A percentile compares a stretch with the other conserved stretches of the same genome.
Conservation (phyloP, 2,888 invertebrate species). For the Mamestra brassicae region DNA sequence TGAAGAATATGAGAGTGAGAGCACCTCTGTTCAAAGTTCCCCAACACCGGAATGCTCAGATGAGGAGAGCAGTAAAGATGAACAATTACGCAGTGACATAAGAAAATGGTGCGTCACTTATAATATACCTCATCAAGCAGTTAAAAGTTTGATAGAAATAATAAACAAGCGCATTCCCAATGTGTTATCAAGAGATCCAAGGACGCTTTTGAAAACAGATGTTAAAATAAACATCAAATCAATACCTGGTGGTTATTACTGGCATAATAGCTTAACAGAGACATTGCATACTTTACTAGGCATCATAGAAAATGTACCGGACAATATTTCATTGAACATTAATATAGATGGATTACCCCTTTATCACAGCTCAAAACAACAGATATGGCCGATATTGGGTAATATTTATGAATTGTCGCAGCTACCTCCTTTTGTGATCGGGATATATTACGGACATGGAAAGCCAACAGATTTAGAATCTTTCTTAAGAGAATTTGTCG, state of each 20-base stretch:
- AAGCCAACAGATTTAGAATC: neutral
- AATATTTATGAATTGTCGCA: neutral
- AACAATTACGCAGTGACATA: conserved; percentile 8
- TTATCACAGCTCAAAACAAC: neutral
- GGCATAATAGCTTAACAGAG: neutral
- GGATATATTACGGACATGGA: too few relatives aligned
- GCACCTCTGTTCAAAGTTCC: conserved; percentile 2
- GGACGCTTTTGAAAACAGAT: conserved; percentile 4
- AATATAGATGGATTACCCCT: neutral
- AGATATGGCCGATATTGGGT: neutral
- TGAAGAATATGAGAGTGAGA: neutral
- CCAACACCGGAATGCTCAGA: conserved; percentile 6
- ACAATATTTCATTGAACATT: neutral
- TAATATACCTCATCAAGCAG: conserved; percentile 3
- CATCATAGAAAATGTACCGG: too few relatives aligned
- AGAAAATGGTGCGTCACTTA: conserved; percentile 6
- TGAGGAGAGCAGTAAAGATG: conserved; percentile 10
- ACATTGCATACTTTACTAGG: too few relatives aligned
- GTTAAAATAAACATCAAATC: conserved; percentile 3
- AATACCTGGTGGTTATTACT: conserved; percentile 4
- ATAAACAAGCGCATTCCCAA: conserved; percentile 12
- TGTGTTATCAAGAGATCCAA: conserved; percentile 3
- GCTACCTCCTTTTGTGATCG: too few relatives aligned
- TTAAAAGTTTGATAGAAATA: conserved; percentile 12
- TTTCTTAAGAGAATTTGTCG: neutral